Base-by-base conservation (phyloP, 2,888 invertebrate species). In the Lithophane socia region DNA sequence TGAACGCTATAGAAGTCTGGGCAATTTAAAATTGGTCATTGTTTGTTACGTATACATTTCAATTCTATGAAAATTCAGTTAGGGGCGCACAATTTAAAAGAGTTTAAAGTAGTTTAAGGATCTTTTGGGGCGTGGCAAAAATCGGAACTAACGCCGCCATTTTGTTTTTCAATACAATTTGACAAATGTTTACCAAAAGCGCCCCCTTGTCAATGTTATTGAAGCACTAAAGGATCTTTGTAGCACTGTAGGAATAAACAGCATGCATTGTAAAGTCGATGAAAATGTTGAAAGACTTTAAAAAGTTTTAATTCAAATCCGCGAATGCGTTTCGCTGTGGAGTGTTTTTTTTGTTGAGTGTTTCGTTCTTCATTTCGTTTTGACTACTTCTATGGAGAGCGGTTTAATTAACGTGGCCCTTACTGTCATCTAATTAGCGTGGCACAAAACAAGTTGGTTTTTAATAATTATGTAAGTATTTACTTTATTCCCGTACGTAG, bases 221-320 rank as follows among this genome's bases (percentile, higher is more conserved):
- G 4, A 21, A 58, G n/a, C 0, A 7, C 58, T n/a, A 61, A 42
- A 70, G 29, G 63, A 18, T 42, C n/a, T 16, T 24, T 56, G 10
- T 42, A n/a, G 37, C n/a, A 37, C 13, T 12, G 16, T 29, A 42
- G 16, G 16, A 21, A 54, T 66, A n/a, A n/a, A 68, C 61, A 63
- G 13, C 49, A 44, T n/a, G n/a, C n/a, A n/a, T n/a, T n/a, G n/a
- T 56, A 49, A 9, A 79, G 3, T 72, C 13, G 37, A 42, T 56
- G 42, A 37, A 63, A 71, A 63, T 56, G 47, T 64, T 72, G 72
- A 56, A 63, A 80, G 77, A 42, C 2, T 42, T 54, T 54, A 61
- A 79, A 77, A 77, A 77, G 60, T 77, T 77, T 77, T 69, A 44
- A 79, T 77, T 42, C 24, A 37, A 54, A 79, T 79, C 12, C 54